phyloP scores from a whole-genome alignment of 2,888 invertebrate genomes.

The Drosophila anceps region DNA sequence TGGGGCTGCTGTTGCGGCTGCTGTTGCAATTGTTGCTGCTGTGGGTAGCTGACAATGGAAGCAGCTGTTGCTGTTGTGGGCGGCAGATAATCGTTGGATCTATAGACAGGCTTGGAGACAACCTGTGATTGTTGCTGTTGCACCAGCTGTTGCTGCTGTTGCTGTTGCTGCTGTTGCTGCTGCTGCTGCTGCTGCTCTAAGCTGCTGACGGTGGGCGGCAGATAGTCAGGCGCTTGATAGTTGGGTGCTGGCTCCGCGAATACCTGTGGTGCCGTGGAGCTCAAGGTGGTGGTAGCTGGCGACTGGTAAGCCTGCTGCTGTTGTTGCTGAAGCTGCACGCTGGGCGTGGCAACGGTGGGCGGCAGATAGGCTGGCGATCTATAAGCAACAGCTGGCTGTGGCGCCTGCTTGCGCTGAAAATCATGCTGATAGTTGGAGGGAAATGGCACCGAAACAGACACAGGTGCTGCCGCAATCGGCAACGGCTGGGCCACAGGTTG shows the following conservation, averaged over 20 bases:
- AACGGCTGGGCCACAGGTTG: slow-evolving; percentile 1
- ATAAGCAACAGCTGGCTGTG: slow-evolving; percentile 22
- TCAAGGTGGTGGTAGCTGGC: slow-evolving; percentile 15
- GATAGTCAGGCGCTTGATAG: slow-evolving; percentile 50
- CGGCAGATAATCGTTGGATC: slow-evolving; percentile 56
- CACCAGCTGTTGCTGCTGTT: neutral
- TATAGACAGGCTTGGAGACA: slow-evolving; percentile 31
- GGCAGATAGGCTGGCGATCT: slow-evolving; percentile 56
- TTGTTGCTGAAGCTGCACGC: slow-evolving; percentile 18
- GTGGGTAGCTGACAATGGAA: slow-evolving; percentile 53
- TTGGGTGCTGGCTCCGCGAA: slow-evolving; percentile 19
- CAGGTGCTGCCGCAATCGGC: slow-evolving; percentile 23
- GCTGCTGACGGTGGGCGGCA: slow-evolving; percentile 13
- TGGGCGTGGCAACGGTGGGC: slow-evolving; percentile 45
- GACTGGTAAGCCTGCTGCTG: slow-evolving; percentile 42
- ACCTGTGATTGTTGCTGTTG: slow-evolving; percentile 7
- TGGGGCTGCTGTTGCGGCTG: slow-evolving; percentile 20
- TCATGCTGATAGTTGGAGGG: slow-evolving; percentile 75
- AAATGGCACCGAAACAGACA: slow-evolving; percentile 63
- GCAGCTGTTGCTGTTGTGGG: slow-evolving; percentile 32
- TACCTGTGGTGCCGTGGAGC: slow-evolving; percentile 35
- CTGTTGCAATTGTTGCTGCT: neutral
- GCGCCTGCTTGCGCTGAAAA: slow-evolving; percentile 51
- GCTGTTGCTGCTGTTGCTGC: neutral
- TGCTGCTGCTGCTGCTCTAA: slow-evolving; percentile 10